Base-by-base conservation (phyloP, 2,797 vertebrate genomes). In the Momotus momota region DNA sequence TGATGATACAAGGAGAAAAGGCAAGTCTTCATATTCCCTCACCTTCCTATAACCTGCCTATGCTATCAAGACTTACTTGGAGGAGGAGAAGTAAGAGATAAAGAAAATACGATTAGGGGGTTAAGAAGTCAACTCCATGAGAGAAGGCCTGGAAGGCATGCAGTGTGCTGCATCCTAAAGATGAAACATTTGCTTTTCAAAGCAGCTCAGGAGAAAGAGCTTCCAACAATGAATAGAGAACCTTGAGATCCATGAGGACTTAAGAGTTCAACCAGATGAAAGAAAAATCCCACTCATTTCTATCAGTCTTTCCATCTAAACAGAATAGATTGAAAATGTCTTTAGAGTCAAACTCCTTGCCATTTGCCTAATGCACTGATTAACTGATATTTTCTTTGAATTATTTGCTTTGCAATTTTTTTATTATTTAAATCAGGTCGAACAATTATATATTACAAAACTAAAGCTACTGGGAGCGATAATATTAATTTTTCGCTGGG, bases 271-370 rank as follows among this genome's bases (percentile, higher is more conserved):
- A 9, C 31, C 6, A 82, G 71, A 67, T 55, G 35, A 75, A 92
- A 94, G 73, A 84, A 81, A 93, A 94, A 73, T 73, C 35, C 70
- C 55, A 84, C 61, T 72, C 54, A 72, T 35, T 86, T 27, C n/a
- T 78, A 58, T 91, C n/a, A 65, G 22, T 29, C 55, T 40, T 86
- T 93, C 62, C 27, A 81, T 74, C 58, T 81, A 78, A 90, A 83
- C 31, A 67, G 31, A 84, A 61, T 1, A 86, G 22, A 78, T 10
- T 91, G 64, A 69, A 92, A 94, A 92, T 6, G 4, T 31, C 55
- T 73, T 69, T 19, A 54, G 35, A 85, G 52, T 14, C 54, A 83
- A 83, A 74, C 29, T 41, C 61, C 41, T 78, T 83, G 19, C 46
- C n/a, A 46, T 90, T 81, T 92, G 45, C 62, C 66, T 88, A 79